Conservation (phyloP, 2,113 vertebrate species). For the Microtus ochrogaster region DNA sequence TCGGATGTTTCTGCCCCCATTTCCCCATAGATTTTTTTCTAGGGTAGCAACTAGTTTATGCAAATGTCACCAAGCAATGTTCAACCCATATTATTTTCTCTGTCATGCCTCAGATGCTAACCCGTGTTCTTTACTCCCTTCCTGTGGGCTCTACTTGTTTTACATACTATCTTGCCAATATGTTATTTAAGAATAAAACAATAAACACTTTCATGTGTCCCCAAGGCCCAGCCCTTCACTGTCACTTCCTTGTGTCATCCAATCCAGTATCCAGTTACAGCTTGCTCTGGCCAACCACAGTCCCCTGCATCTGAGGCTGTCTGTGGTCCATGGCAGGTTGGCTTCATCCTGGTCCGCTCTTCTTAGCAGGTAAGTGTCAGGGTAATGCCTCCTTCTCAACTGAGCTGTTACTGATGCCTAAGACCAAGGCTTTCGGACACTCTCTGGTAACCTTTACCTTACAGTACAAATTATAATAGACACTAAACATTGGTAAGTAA, state of each 20-base stretch:
- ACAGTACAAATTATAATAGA: background rate
- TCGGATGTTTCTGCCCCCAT: background rate
- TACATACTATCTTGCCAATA: background rate
- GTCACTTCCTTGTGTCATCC: background rate
- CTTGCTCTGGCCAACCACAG: background rate
- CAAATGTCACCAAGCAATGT: background rate
- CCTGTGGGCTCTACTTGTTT: background rate
- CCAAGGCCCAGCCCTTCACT: background rate
- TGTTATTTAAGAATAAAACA: background rate
- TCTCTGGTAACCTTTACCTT: background rate
- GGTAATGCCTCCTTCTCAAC: background rate
- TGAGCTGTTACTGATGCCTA: background rate
- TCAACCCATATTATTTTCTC: background rate
- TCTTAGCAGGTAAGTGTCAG: background rate
- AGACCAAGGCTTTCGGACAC: background rate
- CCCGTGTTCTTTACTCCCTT: background rate
- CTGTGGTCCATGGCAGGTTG: no score
- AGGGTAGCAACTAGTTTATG: background rate
- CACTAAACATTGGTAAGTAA: background rate
- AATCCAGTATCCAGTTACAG: fast-evolving
- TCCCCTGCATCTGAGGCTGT: background rate
- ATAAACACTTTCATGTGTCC: background rate
- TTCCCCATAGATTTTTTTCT: background rate
- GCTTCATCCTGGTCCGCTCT: background rate
- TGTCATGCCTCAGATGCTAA: background rate